Conservation (phyloP, 2,888 invertebrate species). For the Willowsia nigromaculata region DNA sequence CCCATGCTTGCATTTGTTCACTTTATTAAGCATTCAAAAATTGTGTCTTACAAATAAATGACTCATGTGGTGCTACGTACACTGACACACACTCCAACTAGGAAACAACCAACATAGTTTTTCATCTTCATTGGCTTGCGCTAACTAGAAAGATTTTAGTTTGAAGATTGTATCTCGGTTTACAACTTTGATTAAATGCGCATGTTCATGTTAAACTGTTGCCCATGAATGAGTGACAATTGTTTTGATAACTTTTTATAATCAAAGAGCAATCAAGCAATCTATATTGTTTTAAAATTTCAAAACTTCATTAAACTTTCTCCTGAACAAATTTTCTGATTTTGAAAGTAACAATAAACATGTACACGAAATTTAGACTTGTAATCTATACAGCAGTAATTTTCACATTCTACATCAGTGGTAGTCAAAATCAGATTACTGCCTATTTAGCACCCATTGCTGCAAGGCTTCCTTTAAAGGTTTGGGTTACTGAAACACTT, state of each 20-base stretch:
- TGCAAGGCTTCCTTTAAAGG: constrained; percentile 70
- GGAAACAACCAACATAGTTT: not conserved
- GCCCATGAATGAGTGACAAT: constrained; percentile 25
- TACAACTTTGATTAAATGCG: not conserved
- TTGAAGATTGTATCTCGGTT: not conserved
- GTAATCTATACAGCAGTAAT: not conserved
- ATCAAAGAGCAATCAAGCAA: not conserved
- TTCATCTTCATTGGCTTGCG: constrained; percentile 3
- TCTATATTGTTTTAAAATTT: constrained; percentile 21
- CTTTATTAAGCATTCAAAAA: not conserved
- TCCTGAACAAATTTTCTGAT: constrained; percentile 21
- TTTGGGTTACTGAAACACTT: too few relatives aligned
- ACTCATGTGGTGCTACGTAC: not conserved
- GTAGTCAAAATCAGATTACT: not conserved
- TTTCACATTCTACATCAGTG: not conserved
- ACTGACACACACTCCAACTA: not conserved
- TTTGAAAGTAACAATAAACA: constrained; percentile 18
- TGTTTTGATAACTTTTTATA: constrained; percentile 5
- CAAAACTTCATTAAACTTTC: constrained; percentile 37
- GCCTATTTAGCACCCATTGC: constrained; percentile 72
- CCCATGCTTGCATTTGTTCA: not conserved
- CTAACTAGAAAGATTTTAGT: constrained; percentile 28
- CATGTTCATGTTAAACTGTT: constrained; percentile 18
- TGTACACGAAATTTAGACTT: constrained; percentile 3
- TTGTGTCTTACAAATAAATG: not conserved